A percentile compares a stretch with the other conserved stretches of the same genome.
These are phyloP conservation scores for Meteorus colon DNA, from an alignment of 2,888 invertebrate genomes.

Conservation along the genomic window DNA sequence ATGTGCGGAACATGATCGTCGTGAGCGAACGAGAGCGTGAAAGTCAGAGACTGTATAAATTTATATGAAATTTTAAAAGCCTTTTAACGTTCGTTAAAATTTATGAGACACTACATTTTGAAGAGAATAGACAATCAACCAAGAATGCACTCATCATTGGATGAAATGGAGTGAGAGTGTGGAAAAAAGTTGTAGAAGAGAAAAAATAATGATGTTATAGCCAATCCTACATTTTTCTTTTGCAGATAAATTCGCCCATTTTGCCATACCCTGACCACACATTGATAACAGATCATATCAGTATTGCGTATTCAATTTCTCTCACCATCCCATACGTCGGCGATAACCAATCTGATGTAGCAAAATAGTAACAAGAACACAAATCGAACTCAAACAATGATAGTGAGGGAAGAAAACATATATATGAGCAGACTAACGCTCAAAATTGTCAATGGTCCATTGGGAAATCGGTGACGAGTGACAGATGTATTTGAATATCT, in stretches of 20 bases:
- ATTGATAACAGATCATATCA: neutral
- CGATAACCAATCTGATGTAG: neutral
- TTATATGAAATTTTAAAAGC: neutral
- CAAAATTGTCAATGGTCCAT: neutral
- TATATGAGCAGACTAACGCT: neutral
- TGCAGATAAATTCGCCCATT: too few relatives aligned
- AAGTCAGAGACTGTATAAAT: neutral
- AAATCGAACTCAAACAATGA: neutral
- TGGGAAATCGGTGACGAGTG: neutral
- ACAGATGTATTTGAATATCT: neutral
- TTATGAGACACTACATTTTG: slow-evolving; percentile 7
- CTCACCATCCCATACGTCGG: neutral
- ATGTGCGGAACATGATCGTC: neutral
- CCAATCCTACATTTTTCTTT: too few relatives aligned
- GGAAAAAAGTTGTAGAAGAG: neutral
- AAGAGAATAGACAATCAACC: neutral
- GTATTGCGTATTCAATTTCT: neutral
- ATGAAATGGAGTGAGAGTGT: neutral
- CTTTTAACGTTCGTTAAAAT: slow-evolving; percentile 25
- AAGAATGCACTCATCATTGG: neutral
- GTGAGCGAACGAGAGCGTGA: neutral
- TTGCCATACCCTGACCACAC: neutral
- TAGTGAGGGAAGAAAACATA: neutral
- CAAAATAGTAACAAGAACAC: neutral
- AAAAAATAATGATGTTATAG: neutral